Conservation (phyloP, 1,140 invertebrate species). For the Procambarus clarkii region DNA sequence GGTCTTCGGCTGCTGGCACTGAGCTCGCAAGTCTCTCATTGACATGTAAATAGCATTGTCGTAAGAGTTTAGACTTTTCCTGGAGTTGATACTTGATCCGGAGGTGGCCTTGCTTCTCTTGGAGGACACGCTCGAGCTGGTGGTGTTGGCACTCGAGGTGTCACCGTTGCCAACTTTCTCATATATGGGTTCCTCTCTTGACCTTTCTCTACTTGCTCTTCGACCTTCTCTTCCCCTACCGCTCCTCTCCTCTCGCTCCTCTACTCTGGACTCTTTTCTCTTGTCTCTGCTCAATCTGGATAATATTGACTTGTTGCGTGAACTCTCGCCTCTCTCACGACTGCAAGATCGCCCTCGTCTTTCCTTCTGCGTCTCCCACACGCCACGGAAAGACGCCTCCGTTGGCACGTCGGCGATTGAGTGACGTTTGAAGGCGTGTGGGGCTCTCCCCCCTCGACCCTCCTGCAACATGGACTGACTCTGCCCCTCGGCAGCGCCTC, state of each 20-base stretch:
- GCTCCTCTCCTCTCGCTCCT: not conserved
- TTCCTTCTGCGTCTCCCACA: slow-evolving; percentile 63
- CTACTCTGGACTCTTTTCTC: slow-evolving; percentile 5
- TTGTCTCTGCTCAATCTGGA: not conserved
- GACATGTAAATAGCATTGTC: slow-evolving; percentile 65
- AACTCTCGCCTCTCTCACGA: slow-evolving; percentile 39
- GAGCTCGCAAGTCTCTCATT: slow-evolving; percentile 62
- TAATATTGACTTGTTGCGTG: not conserved
- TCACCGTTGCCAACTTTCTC: slow-evolving; percentile 46
- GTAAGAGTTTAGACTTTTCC: slow-evolving; percentile 45
- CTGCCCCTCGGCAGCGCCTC: slow-evolving; percentile 31
- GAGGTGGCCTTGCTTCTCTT: slow-evolving; percentile 15
- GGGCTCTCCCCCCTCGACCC: not conserved
- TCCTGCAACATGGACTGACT: slow-evolving; percentile 40
- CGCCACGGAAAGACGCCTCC: slow-evolving; percentile 43
- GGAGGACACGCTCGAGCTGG: slow-evolving; percentile 22
- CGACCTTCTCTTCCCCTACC: slow-evolving; percentile 17
- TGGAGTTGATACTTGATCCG: slow-evolving; percentile 42
- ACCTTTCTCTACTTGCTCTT: slow-evolving; percentile 10
- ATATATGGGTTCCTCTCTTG: slow-evolving; percentile 58
- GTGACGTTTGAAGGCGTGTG: slow-evolving; percentile 51
- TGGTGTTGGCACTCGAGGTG: slow-evolving; percentile 28
- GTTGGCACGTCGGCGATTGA: slow-evolving; percentile 65
- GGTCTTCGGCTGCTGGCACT: not conserved
- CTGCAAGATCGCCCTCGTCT: slow-evolving; percentile 40